A percentile compares a stretch with the other conserved stretches of the same genome.
phyloP scores from a whole-genome alignment of 1,140 invertebrate genomes.

The Drosophila biarmipes region DNA sequence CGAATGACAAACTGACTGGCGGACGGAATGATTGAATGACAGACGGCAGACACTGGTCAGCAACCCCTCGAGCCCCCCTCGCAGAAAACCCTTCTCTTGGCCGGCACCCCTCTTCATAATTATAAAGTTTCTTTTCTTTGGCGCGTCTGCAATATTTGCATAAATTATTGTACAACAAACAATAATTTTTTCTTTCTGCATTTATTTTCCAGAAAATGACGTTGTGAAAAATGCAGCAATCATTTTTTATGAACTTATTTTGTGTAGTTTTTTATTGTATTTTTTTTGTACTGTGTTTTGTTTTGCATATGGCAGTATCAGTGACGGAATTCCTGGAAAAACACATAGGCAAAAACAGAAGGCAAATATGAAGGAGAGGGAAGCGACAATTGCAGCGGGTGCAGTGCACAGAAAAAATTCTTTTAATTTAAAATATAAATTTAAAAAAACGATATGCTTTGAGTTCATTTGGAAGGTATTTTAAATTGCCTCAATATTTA shows the following conservation, averaged over 20 bases:
- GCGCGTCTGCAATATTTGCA: conserved; percentile 79
- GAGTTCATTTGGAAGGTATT: not conserved
- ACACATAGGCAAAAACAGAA: conserved; percentile 67
- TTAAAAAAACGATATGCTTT: not conserved
- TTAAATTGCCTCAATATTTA: too few species aligned
- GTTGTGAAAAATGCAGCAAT: conserved; percentile 79
- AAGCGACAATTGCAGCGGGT: conserved; percentile 38
- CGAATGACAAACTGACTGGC: conserved; percentile 23
- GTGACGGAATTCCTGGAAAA: conserved; percentile 80
- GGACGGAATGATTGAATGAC: conserved; percentile 34
- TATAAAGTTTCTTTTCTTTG: conserved; percentile 51
- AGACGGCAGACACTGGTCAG: conserved; percentile 39
- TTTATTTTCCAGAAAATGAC: conserved; percentile 77
- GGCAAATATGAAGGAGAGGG: conserved; percentile 26
- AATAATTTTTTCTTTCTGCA: conserved; percentile 56
- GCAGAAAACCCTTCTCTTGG: not conserved
- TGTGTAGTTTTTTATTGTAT: conserved; percentile 24
- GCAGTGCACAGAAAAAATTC: conserved; percentile 25
- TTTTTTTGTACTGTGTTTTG: conserved; percentile 21
- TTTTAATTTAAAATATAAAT: not conserved
- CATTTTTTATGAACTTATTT: conserved; percentile 54
- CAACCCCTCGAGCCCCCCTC: not conserved
- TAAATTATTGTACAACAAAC: conserved; percentile 79
- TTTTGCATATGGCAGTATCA: conserved; percentile 58
- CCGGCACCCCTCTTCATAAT: conserved; percentile 19